Evolutionary conservation across 2,888 invertebrate species (phyloP).

Genomic region (Pomacea canaliculata): DNA sequence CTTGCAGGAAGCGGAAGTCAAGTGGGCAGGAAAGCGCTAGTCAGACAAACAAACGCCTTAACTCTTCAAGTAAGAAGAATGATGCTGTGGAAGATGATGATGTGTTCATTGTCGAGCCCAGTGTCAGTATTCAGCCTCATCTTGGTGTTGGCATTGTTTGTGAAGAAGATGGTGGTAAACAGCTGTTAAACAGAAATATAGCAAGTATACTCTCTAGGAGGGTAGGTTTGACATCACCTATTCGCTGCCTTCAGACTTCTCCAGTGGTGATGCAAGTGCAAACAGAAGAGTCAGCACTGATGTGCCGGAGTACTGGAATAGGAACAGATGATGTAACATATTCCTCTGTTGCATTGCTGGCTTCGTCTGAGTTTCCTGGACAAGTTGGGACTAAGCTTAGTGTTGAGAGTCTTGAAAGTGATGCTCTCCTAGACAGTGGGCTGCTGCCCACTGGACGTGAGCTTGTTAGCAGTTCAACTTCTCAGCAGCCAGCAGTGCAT

Average conservation of each 20-base stretch:
- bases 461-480: constrained; percentile 1
- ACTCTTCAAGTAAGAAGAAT: not conserved
- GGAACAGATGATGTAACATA: not conserved
- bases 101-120: constrained; percentile 23
- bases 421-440: constrained; percentile 53
- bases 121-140: not conserved
- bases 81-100: constrained; percentile 26
- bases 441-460: constrained; percentile 16
- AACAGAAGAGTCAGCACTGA: constrained; percentile 3
- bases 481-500: constrained; percentile 1
- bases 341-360: not conserved
- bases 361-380: not conserved
- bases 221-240: not conserved
- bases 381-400: constrained; percentile 24
- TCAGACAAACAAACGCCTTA: constrained; percentile 15
- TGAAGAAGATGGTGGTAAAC: not conserved
- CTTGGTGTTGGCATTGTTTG: not conserved
- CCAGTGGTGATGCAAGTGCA: constrained; percentile 12
- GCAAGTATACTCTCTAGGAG: not conserved
- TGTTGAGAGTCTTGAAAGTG: constrained; percentile 52
- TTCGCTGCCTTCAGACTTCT: constrained; percentile 8
- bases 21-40: constrained; percentile 14
- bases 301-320: constrained; percentile 16
- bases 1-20: constrained; percentile 19
- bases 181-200: not conserved